Conservation (phyloP, 2,888 invertebrate species). For the Synanthedon vespiformis region DNA sequence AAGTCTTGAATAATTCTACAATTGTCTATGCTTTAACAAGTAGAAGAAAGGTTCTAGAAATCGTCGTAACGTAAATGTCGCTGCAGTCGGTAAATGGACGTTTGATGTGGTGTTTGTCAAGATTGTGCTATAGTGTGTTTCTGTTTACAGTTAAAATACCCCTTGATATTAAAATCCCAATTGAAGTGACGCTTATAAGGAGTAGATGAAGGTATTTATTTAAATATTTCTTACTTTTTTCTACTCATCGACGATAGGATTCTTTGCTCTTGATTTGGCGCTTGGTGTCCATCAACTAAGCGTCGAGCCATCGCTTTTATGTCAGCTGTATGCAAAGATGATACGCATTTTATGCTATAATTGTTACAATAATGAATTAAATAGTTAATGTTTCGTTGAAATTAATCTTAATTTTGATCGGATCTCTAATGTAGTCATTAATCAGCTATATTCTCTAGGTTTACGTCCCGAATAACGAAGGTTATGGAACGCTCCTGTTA, state of each 20-base stretch:
- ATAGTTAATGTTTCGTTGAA: constrained; percentile 33
- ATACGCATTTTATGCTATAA: constrained; percentile 56
- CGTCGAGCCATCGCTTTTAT: constrained; percentile 58
- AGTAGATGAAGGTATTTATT: constrained; percentile 75
- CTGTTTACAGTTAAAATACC: constrained; percentile 74
- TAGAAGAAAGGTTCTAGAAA: constrained; percentile 43
- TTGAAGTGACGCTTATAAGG: constrained; percentile 65
- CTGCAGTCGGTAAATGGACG: constrained; percentile 76
- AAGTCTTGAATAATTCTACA: not conserved
- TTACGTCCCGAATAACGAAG: constrained; percentile 51
- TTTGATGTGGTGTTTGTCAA: constrained; percentile 75
- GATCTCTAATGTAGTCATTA: constrained; percentile 22
- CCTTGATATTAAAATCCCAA: constrained; percentile 54
- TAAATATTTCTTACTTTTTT: constrained; percentile 19
- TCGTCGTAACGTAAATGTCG: constrained; percentile 51
- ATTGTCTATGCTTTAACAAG: constrained; percentile 40
- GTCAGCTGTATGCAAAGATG: constrained; percentile 69
- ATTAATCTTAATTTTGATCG: constrained; percentile 19
- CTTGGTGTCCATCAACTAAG: constrained; percentile 42
- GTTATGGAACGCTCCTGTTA: constrained; percentile 60
- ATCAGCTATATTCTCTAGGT: constrained; percentile 49
- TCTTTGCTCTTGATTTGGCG: constrained; percentile 40
- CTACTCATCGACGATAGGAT: constrained; percentile 10
- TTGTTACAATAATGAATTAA: constrained; percentile 58
- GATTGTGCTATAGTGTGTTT: constrained; percentile 74